Evolutionary conservation across 1,140 invertebrate species (phyloP), one percentile per base, ranked within the genome.

Genomic region (Pissodes strobi): DNA sequence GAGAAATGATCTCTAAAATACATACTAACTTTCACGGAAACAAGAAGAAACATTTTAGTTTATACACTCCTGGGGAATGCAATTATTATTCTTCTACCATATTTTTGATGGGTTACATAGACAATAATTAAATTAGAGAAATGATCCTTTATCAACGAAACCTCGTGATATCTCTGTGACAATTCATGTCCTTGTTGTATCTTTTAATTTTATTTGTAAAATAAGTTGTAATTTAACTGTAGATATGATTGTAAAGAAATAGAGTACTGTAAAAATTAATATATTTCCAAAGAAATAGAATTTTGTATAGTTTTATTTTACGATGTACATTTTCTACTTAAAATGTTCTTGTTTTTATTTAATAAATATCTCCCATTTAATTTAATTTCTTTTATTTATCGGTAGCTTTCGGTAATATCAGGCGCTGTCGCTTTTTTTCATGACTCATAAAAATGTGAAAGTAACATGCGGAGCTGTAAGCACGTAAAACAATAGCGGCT

Each of bases 271-370:
- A 72, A 67, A 70, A 67, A 64, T 72, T 72, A 72, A 72, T 73
- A 72, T 70, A 70, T 72, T 73, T 73, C 70, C 72, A 72, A 73
- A 73, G 70, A 72, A 68, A 67, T 68, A 46, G 39, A 23, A 39
- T 56, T 69, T 71, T 73, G 66, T 70, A 69, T 64, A 72, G 59
- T 69, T 58, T 48, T 68, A 22, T n/a, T n/a, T n/a, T 66, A 66
- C 61, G 62, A 57, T 72, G 70, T 72, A 70, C 57, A 72, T 72
- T 72, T 70, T 72, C 62, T 71, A 71, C 70, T 69, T 67, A 72
- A 72, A 46, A 62, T 68, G 62, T 72, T 70, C 57, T 72, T 72
- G 67, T 72, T 71, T 67, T 73, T 73, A 73, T 71, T 71, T 69
- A 72, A 72, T 70, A 72, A 72, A 72, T 58, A 60, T 65, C 43